Base-by-base conservation (phyloP, 1,140 invertebrate genomes). In the Agraylea sexmaculata region DNA sequence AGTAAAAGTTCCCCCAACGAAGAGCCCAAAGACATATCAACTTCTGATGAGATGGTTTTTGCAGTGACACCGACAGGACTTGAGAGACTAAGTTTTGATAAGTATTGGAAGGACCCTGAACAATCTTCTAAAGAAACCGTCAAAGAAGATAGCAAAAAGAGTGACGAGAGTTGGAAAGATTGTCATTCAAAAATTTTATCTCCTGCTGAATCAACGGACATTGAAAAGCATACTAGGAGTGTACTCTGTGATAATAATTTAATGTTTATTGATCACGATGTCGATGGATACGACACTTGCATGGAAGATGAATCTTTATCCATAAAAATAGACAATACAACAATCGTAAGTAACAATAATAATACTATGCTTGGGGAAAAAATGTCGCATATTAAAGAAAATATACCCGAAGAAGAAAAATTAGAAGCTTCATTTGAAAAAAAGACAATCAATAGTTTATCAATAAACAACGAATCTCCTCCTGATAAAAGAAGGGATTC, bases 31-130 rank as follows among this genome's bases (percentile, higher is more conserved):
- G 65, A 68, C 46, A 55, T 68, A 12, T 68, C 65, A 1, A 68
- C 65, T 1, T 68, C 65, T 11, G 65, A 68, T 21, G 65, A 68
- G 59, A 68, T 68, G 65, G 63, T 68, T 2, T 68, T 66, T 30
- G 65, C 63, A 19, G 63, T 68, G 0, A 66, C 65, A 7, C 63
- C 65, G 2, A 66, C 63, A 3, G 65, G 65, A 0, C 46, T 68
- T 45, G 65, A 68, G 51, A 57, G 63, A 45, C 63, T 68, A 4
- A 66, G 62, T 46, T 68, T 62, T 13, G 64, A 67, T 30, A 58
- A 58, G 36, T 67, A 65, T 47, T 68, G 65, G 65, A 64, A 58
- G 28, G 46, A 48, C 17, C 12, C 37, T 3, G 42, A 44, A 27
- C 41, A 47, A 15, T 42, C 40, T 5, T 46, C 45, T 0, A 46